Percentiles rank a stretch among this genome's conserved stretches.
Conservation (phyloP, 2,888 invertebrate species). For the Vanessa cardui region DNA sequence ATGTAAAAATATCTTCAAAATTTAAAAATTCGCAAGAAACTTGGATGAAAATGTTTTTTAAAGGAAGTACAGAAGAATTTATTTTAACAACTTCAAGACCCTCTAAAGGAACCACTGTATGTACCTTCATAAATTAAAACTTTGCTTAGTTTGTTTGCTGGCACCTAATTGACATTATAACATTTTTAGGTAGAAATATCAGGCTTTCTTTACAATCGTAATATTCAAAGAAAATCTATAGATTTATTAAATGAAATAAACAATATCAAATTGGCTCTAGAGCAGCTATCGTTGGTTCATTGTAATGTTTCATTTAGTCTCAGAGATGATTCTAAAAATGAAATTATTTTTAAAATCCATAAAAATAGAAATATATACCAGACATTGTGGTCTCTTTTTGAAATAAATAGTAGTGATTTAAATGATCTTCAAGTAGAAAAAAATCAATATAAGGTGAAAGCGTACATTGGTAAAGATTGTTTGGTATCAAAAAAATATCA, state of each 20-base stretch:
- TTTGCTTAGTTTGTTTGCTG: too few species aligned
- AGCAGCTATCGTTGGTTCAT: conserved; percentile 85
- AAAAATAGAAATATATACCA: conserved; percentile 81
- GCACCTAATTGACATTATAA: too few species aligned
- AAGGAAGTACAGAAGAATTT: conserved; percentile 70
- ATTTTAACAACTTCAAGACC: conserved; percentile 72
- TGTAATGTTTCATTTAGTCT: conserved; percentile 86
- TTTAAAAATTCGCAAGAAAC: conserved; percentile 71
- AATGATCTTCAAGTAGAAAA: conserved; percentile 70
- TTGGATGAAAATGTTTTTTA: conserved; percentile 80
- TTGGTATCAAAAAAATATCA: conserved; percentile 62
- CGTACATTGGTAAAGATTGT: conserved; percentile 77
- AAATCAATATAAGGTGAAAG: conserved; percentile 77
- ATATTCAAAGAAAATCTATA: conserved; percentile 83
- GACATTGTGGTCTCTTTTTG: conserved; percentile 68
- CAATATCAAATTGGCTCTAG: conserved; percentile 82
- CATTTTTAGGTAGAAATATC: conserved; percentile 81
- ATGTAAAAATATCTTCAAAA: conserved; percentile 84
- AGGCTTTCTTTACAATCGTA: conserved; percentile 85
- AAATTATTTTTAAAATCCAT: conserved; percentile 83
- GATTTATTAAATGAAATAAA: conserved; percentile 81
- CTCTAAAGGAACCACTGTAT: conserved; percentile 86
- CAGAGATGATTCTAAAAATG: conserved; percentile 84
- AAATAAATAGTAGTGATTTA: conserved; percentile 60
- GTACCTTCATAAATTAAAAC: conserved; percentile 36